phyloP scores from a whole-genome alignment of 2,888 invertebrate species.

The Brachycybe producta region DNA sequence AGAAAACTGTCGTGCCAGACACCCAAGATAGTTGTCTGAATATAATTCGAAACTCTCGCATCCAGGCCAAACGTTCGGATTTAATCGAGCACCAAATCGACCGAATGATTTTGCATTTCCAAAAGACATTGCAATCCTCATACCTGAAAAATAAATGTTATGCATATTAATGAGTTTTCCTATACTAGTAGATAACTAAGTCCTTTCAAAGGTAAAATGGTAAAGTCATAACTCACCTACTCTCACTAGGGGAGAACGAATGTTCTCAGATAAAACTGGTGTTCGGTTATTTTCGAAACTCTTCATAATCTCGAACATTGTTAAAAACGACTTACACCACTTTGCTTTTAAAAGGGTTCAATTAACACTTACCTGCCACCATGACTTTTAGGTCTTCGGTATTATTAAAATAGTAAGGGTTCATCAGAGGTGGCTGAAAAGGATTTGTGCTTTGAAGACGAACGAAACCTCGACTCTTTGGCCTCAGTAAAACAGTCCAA shows the following conservation, averaged over 20 bases:
- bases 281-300: too few relatives aligned
- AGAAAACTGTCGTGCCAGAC: slow-evolving; percentile 8
- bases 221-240: too few relatives aligned
- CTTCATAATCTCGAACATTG: too few relatives aligned
- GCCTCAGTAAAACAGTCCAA: slow-evolving; percentile 57
- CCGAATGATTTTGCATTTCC: slow-evolving; percentile 23
- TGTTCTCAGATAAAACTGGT: too few relatives aligned
- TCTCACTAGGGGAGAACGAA: too few relatives aligned
- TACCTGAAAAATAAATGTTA: slow-evolving; percentile 7
- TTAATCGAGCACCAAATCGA: slow-evolving; percentile 22
- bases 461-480: slow-evolving; percentile 59
- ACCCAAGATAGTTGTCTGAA: slow-evolving; percentile 5
- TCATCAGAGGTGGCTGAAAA: slow-evolving; percentile 70
- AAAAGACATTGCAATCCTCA: slow-evolving; percentile 23
- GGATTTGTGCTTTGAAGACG: slow-evolving; percentile 66
- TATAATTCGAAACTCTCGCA: slow-evolving; percentile 20
- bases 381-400: slow-evolving; percentile 60
- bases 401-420: slow-evolving; percentile 83
- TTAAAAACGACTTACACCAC: too few relatives aligned
- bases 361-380: slow-evolving; percentile 56
- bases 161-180: too few relatives aligned
- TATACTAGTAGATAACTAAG: too few relatives aligned
- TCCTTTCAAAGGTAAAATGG: too few relatives aligned
- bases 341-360: too few relatives aligned
- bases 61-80: slow-evolving; percentile 22